Conservation (phyloP, 2,113 vertebrate genomes). For the Gallinago jamesoni region DNA sequence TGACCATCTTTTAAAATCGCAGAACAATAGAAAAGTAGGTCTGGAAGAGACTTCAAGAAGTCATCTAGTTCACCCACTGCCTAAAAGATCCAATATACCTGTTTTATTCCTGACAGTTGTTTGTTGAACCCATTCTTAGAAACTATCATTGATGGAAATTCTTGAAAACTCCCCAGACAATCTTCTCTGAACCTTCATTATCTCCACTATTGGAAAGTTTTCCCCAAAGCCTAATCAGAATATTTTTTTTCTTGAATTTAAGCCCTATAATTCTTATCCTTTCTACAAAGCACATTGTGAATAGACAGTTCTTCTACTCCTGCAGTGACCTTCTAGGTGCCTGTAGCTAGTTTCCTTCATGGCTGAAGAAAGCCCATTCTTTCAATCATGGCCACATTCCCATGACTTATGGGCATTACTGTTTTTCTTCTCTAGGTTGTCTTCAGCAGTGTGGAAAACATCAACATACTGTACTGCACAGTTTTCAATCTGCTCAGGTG, state of each 20-base stretch:
- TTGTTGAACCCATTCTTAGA: background rate
- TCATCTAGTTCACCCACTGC: background rate
- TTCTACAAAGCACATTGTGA: background rate
- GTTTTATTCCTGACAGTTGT: background rate
- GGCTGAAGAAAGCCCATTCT: background rate
- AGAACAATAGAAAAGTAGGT: background rate
- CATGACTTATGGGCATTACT: rapidly evolving
- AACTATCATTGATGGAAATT: background rate
- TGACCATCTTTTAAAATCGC: background rate
- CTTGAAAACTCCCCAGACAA: background rate
- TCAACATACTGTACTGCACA: no score
- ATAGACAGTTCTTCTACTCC: background rate
- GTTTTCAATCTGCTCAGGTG: background rate
- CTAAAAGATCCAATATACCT: background rate
- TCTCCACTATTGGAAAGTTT: background rate
- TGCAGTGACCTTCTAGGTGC: background rate
- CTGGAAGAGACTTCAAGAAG: background rate
- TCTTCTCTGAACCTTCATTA: background rate
- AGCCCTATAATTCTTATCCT: background rate
- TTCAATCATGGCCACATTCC: background rate
- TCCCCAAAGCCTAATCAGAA: background rate
- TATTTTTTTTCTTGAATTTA: background rate
- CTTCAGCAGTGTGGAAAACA: background rate
- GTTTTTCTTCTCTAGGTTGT: background rate
- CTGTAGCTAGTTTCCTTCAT: background rate